Evolutionary conservation across 2,113 vertebrate genomes (phyloP), one percentile per base, ranked within the genome.

Genomic region (Rhinichthys klamathensis): DNA sequence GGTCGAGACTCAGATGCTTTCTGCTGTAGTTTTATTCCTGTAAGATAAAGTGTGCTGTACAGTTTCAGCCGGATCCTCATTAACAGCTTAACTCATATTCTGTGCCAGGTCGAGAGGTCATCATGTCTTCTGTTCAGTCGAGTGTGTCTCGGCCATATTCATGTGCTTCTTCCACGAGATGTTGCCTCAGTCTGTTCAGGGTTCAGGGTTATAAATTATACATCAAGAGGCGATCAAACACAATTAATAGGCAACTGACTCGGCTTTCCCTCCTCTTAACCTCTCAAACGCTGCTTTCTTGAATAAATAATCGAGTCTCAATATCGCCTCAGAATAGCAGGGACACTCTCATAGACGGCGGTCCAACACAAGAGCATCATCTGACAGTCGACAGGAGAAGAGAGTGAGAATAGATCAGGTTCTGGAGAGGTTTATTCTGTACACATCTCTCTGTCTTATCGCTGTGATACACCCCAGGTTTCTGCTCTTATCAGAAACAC

Each of bases 221-320:
- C 82, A 81, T 76, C 8, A 76, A 84, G 30, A 75, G 70, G 25
- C 54, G 67, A 72, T 72, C 65, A 84, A 63, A 81, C 35, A 3
- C 58, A 67, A 84, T 81, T 85, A 87, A 80, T 85, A 30, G 8
- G 49, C 49, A 8, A 54, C 35, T 51, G 73, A 87, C 83, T 87
- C 69, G 70, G 30, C 82, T 27, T 6, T 56, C 30, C 85, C 51
- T 25, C 54, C 11, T 87, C 78, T 81, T 85, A 76, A 76, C 70
- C 83, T 77, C 75, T 63, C 51, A 21, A 51, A 60, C 49, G 54
- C 51, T 25, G 35, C 23, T 80, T 63, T 87, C 86, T 60, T 81
- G 83, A 84, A 85, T 87, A 87, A 85, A 87, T 87, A 60, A 87
- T 85, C 86, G 2, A 72, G 63, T 69, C 46, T n/a, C 10, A 2